Base-by-base conservation (phyloP, 2,888 invertebrate species). In the Smittia aterrima region DNA sequence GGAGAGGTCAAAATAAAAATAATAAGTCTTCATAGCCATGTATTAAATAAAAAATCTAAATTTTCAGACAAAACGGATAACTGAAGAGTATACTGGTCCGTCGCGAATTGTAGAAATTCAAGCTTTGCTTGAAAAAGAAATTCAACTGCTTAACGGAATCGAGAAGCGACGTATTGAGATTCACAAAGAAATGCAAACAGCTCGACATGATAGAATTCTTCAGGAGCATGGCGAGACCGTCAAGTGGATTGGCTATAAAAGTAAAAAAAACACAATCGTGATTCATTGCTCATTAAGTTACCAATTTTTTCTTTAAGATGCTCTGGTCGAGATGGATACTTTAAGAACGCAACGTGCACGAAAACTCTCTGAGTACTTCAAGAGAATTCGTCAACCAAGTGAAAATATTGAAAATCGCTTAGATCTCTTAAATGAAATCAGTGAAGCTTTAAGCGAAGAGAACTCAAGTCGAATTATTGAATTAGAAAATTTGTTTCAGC, bases 311-410 rank as follows among this genome's bases (percentile, higher is more conserved):
- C 16, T 9, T 68, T 16, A n/a, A 81, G 82, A 84, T 77, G 77
- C 83, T 75, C 80, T 87, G 40, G 87, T 94, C 18, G 87, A 90
- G 77, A 90, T 96, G 90, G 92, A 95, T 77, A 91, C 94, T 0
- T 80, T 92, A 70, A 91, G 90, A 80, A 91, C 90, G 20, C 92
- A 94, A 79, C 88, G 89, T 78, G 93, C 92, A 16, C 87, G 89
- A 70, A 90, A 91, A 79, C 85, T 93, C 64, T 88, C 88, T 75
- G 88, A 89, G 77, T 84, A 94, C 16, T 94, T 92, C 80, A 86
- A 88, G 78, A 86, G 88, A 73, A 85, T 95, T 77, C 79, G 80
- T 64, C 66, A 75, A 13, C 24, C 58, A 62, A 62, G 22, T n/a
- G 40, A 27, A 7, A 32, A 16, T 20, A 70, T 75, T 1, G 71